phyloP scores from a whole-genome alignment of 1,140 invertebrate species.

The Calephelis nemesis region DNA sequence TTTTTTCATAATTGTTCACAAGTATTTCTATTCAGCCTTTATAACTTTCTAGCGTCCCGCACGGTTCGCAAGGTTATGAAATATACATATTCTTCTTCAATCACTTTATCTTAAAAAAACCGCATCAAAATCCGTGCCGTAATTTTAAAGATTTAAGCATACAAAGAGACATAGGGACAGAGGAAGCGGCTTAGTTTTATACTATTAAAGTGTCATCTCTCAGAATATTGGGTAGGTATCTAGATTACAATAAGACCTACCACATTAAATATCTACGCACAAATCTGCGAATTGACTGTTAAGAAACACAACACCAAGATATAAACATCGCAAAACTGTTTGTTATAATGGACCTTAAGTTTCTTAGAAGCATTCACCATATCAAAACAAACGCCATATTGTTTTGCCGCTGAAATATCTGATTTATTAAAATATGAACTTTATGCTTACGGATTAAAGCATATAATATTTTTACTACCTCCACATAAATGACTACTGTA shows the following conservation, averaged over 20 bases:
- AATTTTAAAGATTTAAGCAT: too few relatives aligned
- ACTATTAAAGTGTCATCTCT: neutral
- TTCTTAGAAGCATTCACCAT: constrained; percentile 59
- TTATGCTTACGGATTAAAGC: constrained; percentile 23
- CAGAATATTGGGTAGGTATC: constrained; percentile 2
- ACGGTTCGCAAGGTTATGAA: too few relatives aligned
- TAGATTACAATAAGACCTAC: constrained; percentile 25
- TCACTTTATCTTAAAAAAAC: too few relatives aligned
- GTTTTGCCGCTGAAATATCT: neutral
- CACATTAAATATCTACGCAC: constrained; percentile 47
- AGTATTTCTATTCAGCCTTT: neutral
- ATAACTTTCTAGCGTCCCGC: too few relatives aligned
- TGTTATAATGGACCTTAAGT: constrained; percentile 55
- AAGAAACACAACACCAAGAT: constrained; percentile 54
- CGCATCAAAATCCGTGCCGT: too few relatives aligned
- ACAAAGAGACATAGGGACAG: too few relatives aligned
- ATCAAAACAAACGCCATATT: constrained; percentile 53
- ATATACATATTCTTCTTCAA: too few relatives aligned
- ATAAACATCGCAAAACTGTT: constrained; percentile 55
- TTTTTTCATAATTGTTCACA: neutral
- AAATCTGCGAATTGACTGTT: constrained; percentile 59
- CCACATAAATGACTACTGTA: constrained; percentile 33
- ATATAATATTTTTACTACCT: constrained; percentile 10
- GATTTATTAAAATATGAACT: constrained; percentile 10
- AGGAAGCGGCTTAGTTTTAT: too few relatives aligned